Conservation (phyloP, 2,113 vertebrate genomes). For the Crotophaga sulcirostris region DNA sequence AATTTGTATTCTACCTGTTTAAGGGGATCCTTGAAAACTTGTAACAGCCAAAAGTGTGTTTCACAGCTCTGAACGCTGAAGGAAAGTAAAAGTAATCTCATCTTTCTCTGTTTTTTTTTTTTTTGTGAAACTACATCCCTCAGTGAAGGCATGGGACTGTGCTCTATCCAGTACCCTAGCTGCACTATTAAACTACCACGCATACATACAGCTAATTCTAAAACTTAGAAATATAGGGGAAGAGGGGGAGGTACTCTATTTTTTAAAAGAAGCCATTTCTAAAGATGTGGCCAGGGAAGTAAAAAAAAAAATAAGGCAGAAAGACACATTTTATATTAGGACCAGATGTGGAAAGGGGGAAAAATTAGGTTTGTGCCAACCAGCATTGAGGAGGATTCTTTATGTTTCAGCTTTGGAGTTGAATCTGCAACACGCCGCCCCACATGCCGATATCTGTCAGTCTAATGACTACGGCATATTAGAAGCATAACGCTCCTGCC, state of each 20-base stretch:
- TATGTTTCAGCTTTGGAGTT: neutral
- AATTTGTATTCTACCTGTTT: constrained; percentile 31
- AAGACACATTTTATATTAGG: constrained; percentile 50
- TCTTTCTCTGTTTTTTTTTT: neutral
- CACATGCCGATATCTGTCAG: constrained; percentile 50
- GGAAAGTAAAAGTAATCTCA: neutral
- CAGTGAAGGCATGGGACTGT: neutral
- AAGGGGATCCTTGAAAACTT: neutral
- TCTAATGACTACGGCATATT: neutral
- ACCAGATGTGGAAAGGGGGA: constrained; percentile 41
- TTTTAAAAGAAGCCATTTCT: neutral
- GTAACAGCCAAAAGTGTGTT: neutral
- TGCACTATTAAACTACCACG: neutral
- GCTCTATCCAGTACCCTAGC: neutral
- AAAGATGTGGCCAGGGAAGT: neutral
- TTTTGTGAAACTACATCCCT: neutral
- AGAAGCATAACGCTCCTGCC: neutral
- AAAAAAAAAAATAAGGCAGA: neutral
- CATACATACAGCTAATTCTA: neutral
- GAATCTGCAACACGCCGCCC: neutral
- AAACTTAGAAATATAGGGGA: neutral
- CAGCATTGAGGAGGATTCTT: neutral
- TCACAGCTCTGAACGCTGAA: neutral
- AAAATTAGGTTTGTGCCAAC: constrained; percentile 39
- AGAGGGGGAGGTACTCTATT: neutral